Conservation (phyloP, 2,888 invertebrate species). For the Byasa hedistus region DNA sequence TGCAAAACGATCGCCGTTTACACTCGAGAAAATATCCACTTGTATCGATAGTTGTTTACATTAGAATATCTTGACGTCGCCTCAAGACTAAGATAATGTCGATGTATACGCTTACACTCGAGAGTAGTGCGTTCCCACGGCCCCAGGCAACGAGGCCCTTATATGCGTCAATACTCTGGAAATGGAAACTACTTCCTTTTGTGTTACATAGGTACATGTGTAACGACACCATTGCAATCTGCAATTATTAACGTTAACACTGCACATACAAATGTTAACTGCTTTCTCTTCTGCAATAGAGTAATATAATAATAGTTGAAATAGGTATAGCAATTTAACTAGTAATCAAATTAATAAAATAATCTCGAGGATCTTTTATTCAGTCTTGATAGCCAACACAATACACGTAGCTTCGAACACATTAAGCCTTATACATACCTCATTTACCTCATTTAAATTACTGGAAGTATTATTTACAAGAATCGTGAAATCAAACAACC, state of each 20-base stretch:
- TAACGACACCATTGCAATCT: neutral
- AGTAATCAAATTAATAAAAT: too few species aligned
- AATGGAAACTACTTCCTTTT: constrained; percentile 16
- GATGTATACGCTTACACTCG: constrained; percentile 25
- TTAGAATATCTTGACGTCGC: constrained; percentile 44
- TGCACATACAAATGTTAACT: too few species aligned
- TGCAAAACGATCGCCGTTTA: constrained; percentile 11
- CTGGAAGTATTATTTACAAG: too few species aligned
- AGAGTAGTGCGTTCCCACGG: constrained; percentile 24
- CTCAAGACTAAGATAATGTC: constrained; percentile 39
- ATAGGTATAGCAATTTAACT: too few species aligned
- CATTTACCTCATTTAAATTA: too few species aligned
- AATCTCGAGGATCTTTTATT: too few species aligned
- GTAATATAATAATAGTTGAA: too few species aligned
- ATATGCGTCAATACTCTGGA: constrained; percentile 17
- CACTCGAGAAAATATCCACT: constrained; percentile 32
- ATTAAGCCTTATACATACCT: too few species aligned
- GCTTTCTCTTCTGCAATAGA: too few species aligned
- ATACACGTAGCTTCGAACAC: too few species aligned
- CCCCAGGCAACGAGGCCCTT: constrained; percentile 4
- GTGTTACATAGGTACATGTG: constrained; percentile 3
- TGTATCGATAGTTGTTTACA: constrained; percentile 41
- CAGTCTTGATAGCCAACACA: too few species aligned
- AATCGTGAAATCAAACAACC: too few species aligned
- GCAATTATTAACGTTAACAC: neutral